phyloP scores from a whole-genome alignment of 1,140 invertebrate species.

The Bicyclus anynana region DNA sequence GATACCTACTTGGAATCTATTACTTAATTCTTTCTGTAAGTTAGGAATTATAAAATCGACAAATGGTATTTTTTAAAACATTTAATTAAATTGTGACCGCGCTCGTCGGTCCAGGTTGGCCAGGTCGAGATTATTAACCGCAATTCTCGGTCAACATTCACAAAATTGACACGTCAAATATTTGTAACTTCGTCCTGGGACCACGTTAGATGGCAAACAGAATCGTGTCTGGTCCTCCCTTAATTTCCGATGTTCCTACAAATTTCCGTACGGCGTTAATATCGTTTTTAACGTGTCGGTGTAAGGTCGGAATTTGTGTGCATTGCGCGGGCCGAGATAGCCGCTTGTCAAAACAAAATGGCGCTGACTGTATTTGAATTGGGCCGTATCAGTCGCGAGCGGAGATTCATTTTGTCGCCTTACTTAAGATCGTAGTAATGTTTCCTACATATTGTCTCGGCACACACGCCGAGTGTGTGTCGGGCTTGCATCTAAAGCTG shows the following conservation, averaged over 20 bases:
- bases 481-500: conserved; percentile 72
- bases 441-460: conserved; percentile 73
- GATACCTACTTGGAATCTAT: too few species aligned
- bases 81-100: conserved; percentile 72
- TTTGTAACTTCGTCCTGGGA: conserved; percentile 76
- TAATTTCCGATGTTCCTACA: conserved; percentile 75
- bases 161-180: conserved; percentile 77
- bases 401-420: conserved; percentile 76
- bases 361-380: conserved; percentile 74
- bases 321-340: conserved; percentile 36
- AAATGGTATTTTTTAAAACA: conserved; percentile 68
- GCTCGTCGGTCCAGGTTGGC: conserved; percentile 43
- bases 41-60: conserved; percentile 67
- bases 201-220: conserved; percentile 75
- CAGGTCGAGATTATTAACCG: conserved; percentile 74
- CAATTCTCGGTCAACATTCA: conserved; percentile 76
- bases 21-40: too few species aligned
- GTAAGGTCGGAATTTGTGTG: conserved; percentile 47
- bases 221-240: conserved; percentile 75
- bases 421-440: conserved; percentile 71
- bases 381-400: conserved; percentile 74
- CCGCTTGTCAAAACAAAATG: conserved; percentile 75
- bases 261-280: conserved; percentile 28
- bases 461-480: conserved; percentile 72
- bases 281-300: conserved; percentile 33